Conservation (phyloP, 1,140 invertebrate species). For the Periplaneta americana region DNA sequence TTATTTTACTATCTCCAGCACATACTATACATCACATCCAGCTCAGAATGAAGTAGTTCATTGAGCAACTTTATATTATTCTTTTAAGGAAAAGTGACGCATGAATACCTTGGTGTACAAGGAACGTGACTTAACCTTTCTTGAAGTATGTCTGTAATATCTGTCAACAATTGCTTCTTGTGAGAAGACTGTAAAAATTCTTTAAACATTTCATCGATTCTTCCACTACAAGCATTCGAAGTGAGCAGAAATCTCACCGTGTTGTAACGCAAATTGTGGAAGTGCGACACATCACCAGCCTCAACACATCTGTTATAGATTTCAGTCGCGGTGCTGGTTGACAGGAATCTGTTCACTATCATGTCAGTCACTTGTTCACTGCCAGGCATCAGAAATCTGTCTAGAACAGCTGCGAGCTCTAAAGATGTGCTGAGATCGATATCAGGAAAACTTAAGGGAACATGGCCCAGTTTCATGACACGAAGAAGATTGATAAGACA, state of each 20-base stretch:
- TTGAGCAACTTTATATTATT: too few relatives aligned
- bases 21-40: too few relatives aligned
- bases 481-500: background rate
- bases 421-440: background rate
- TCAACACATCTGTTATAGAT: background rate
- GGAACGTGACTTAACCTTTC: background rate
- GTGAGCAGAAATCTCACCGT: background rate
- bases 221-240: background rate
- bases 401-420: background rate
- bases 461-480: background rate
- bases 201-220: background rate
- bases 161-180: background rate
- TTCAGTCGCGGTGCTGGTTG: background rate
- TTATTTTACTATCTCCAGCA: too few relatives aligned
- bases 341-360: background rate
- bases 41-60: too few relatives aligned
- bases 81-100: too few relatives aligned
- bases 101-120: background rate
- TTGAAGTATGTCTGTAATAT: background rate
- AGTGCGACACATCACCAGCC: background rate
- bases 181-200: background rate
- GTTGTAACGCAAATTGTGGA: background rate
- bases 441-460: background rate
- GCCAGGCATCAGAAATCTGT: conserved; percentile 4
- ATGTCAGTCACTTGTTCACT: background rate